Percentiles rank a stretch among this genome's conserved stretches.
These are phyloP conservation scores for Micoletzkya japonica DNA, from an alignment of 2,888 invertebrate genomes.

Conservation along the genomic window DNA sequence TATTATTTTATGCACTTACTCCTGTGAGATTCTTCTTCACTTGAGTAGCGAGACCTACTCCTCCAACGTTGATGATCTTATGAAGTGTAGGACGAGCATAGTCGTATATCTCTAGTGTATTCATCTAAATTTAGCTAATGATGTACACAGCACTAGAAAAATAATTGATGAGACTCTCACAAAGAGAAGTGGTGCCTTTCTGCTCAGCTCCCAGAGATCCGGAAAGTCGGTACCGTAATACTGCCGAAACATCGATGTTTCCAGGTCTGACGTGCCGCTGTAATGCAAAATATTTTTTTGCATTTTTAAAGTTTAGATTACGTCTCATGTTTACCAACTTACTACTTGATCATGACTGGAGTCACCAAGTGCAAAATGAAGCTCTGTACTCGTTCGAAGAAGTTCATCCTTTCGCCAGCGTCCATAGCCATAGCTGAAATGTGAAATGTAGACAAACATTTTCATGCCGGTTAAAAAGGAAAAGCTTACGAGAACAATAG, in stretches of 20 bases:
- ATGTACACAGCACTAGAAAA: not conserved
- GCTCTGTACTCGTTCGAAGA: not conserved
- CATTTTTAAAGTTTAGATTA: not conserved
- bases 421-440: conserved; percentile 17
- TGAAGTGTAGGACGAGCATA: conserved; percentile 20
- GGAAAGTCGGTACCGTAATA: conserved; percentile 13
- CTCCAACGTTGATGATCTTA: conserved; percentile 19
- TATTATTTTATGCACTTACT: not conserved
- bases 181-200: conserved; percentile 1
- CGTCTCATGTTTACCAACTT: not conserved
- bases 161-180: not conserved
- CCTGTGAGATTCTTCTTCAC: not conserved
- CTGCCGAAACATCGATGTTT: conserved; percentile 3
- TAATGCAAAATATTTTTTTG: not conserved
- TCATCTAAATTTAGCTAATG: conserved; percentile 1
- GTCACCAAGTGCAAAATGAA: conserved; percentile 3
- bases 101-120: conserved; percentile 15
- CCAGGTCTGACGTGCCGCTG: not conserved
- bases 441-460: too few relatives aligned
- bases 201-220: conserved; percentile 15
- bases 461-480: not conserved
- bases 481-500: conserved; percentile 12
- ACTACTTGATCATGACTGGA: not conserved
- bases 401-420: conserved; percentile 15
- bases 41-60: conserved; percentile 8